Base-by-base conservation (phyloP, 2,888 invertebrate species). In the Aphidius colemani region DNA sequence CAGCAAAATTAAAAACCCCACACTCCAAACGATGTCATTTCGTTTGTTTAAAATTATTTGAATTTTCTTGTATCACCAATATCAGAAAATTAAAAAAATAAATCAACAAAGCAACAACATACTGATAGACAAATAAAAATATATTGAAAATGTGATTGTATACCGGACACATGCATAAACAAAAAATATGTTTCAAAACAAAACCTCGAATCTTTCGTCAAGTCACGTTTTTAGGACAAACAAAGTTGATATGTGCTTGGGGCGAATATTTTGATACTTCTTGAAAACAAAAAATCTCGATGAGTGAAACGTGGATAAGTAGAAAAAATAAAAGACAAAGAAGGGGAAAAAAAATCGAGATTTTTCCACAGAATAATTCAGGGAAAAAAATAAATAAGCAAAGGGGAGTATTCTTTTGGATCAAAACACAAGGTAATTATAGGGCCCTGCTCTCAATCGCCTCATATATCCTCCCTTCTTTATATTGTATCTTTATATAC, bases 141-240 rank as follows among this genome's bases (percentile, higher is more conserved):
- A 55, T 48, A 48, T 56, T 43, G 49, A 67, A 61, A 65, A 66
- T 63, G 67, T 64, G 68, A 69, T 67, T 66, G 66, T 65, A 66
- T 67, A 30, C 5, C 5, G 30, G 30, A 30, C 30, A 56, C 66
- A 67, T 67, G 64, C 61, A 11, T 13, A 56, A 67, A 71, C 69
- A 67, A 59, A 66, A 69, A 68, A 71, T 74, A 78, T 79, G 79
- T 78, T 77, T 78, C 78, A 79, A 78, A 78, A 78, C 76, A 78
- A 78, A 78, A 76, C 71, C 74, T 71, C 56, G 65, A 70, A 71
- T 74, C 30, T 75, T 78, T 74, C 78, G 76, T 73, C 74, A 74
- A 78, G 78, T 78, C 79, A 78, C 79, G 78, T 74, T 76, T 71
- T 69, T 63, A 68, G 70, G 72, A 69, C 66, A 68, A 61, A 30